Percentiles rank a stretch among this genome's conserved stretches.
Conservation (phyloP, 2,888 invertebrate species). For the Cosmia pyralina region DNA sequence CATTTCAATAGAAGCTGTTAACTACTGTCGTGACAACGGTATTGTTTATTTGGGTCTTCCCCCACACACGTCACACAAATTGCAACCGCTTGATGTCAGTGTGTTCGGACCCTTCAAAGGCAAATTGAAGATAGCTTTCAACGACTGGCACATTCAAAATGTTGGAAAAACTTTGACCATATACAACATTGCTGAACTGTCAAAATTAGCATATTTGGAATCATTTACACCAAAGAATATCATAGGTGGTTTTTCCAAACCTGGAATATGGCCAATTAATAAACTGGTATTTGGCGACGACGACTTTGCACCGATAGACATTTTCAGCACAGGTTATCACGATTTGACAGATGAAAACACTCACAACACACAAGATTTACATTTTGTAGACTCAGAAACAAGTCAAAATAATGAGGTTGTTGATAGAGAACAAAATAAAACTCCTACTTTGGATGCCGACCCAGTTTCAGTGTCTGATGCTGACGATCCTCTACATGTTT, state of each 20-base stretch:
- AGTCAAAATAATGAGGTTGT: not conserved
- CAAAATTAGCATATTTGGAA: constrained; percentile 54
- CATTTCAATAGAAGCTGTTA: constrained; percentile 55
- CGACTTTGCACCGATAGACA: constrained; percentile 59
- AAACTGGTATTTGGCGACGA: constrained; percentile 54
- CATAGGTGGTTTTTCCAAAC: constrained; percentile 52
- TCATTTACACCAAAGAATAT: constrained; percentile 59
- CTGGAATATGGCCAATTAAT: constrained; percentile 61
- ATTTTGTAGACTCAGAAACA: not conserved
- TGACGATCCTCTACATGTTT: constrained; percentile 1
- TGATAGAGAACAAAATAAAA: constrained; percentile 41
- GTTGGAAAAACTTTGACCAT: constrained; percentile 54
- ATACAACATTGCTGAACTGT: constrained; percentile 21
- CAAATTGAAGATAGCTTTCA: constrained; percentile 51
- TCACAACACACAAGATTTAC: not conserved
- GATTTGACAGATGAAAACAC: constrained; percentile 37
- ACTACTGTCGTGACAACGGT: constrained; percentile 57
- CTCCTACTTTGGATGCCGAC: constrained; percentile 50
- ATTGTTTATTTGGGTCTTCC: constrained; percentile 58
- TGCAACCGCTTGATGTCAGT: constrained; percentile 51
- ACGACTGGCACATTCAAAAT: constrained; percentile 59
- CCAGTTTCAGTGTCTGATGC: constrained; percentile 4
- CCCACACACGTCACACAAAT: constrained; percentile 55
- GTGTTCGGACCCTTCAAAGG: constrained; percentile 60
- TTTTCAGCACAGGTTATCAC: constrained; percentile 41